These are phyloP conservation scores for Augiades crinisus DNA, from an alignment of 2,888 invertebrate genomes.

Conservation along the genomic window DNA sequence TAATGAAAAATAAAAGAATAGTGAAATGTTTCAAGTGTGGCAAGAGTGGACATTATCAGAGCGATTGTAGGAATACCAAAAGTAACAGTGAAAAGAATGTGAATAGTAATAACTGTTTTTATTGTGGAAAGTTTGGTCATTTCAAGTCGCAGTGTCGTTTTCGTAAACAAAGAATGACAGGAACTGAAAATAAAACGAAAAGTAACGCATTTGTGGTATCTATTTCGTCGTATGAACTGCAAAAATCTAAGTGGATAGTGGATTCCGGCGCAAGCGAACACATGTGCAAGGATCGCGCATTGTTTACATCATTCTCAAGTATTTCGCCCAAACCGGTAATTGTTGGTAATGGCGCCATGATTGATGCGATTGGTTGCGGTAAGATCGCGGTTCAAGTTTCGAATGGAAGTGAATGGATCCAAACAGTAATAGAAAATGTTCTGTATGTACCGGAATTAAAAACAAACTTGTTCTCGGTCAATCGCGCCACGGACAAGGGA, in stretches of 20 bases:
- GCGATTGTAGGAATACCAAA: background rate
- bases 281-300: constrained; percentile 31
- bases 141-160: constrained; percentile 1
- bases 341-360: constrained; percentile 31
- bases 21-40: constrained; percentile 4
- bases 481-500: no score
- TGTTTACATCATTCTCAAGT: constrained; percentile 28
- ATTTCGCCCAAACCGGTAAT: constrained; percentile 26
- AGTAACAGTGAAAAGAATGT: background rate
- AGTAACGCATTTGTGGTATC: constrained; percentile 30
- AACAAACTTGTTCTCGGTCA: no score
- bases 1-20: background rate
- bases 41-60: constrained; percentile 8
- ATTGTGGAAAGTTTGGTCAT: constrained; percentile 20
- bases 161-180: background rate
- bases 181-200: background rate
- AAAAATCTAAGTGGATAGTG: constrained; percentile 34
- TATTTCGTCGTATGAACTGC: background rate
- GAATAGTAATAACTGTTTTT: constrained; percentile 29
- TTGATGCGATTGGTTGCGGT: constrained; percentile 30
- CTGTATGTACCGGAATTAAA: constrained; percentile 33
- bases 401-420: constrained; percentile 34
- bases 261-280: constrained; percentile 36
- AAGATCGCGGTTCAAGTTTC: constrained; percentile 32
- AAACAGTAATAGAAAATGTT: constrained; percentile 36